These are phyloP conservation scores for Colistium nudipinnis DNA, from an alignment of 2,113 vertebrate genomes.

Conservation along the genomic window DNA sequence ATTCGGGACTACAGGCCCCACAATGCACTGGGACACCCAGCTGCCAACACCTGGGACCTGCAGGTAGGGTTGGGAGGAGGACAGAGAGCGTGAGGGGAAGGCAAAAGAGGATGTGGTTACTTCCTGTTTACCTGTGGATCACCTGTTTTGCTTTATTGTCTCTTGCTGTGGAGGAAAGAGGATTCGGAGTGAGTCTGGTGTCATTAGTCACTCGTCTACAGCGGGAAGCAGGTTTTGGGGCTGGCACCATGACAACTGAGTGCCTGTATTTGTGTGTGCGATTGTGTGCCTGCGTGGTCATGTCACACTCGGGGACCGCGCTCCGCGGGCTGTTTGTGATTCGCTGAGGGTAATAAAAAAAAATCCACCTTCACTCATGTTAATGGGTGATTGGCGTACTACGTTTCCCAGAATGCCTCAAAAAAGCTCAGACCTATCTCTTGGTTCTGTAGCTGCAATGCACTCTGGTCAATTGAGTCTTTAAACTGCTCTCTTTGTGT, in stretches of 20 bases:
- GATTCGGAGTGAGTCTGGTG: slow-evolving; percentile 17
- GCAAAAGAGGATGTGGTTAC: neutral
- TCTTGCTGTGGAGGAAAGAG: neutral
- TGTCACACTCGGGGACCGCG: slow-evolving; percentile 30
- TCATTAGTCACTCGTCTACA: slow-evolving; percentile 51
- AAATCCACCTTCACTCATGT: neutral
- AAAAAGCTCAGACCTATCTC: neutral
- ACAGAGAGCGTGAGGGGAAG: slow-evolving; percentile 5
- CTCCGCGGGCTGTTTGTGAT: slow-evolving; percentile 48
- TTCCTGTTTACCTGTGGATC: neutral
- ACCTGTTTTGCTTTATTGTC: no score
- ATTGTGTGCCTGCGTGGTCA: slow-evolving; percentile 28
- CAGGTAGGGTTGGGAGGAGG: slow-evolving; percentile 65
- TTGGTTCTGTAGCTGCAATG: neutral
- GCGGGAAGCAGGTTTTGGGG: slow-evolving; percentile 56
- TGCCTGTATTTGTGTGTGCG: slow-evolving; percentile 21
- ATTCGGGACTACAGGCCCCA: slow-evolving; percentile 68
- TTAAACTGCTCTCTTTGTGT: no score
- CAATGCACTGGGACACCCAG: slow-evolving; percentile 61
- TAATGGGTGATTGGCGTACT: no score
- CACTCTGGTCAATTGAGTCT: neutral
- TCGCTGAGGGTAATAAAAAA: no score
- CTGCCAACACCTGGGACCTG: slow-evolving; percentile 62
- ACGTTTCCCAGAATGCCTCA: slow-evolving; percentile 31
- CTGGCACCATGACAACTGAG: slow-evolving; percentile 58